Conservation (phyloP, 2,113 vertebrate species). For the Phrynocephalus versicolor region DNA sequence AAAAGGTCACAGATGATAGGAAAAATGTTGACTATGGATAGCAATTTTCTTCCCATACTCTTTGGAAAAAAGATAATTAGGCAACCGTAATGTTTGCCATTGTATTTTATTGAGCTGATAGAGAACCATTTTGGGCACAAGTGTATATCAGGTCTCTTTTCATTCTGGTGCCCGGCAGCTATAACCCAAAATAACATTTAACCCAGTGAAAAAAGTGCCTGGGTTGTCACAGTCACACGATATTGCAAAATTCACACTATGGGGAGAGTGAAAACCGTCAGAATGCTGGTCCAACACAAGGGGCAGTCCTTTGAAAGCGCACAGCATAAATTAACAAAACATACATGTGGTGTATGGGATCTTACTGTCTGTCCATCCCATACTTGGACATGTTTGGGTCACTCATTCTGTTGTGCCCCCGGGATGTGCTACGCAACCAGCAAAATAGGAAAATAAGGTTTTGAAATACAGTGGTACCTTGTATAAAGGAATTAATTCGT, state of each 20-base stretch:
- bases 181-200: slow-evolving; percentile 29
- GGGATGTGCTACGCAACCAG: not conserved
- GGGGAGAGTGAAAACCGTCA: not conserved
- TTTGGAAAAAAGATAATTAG: slow-evolving; percentile 1
- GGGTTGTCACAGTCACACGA: not conserved
- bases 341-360: too few relatives aligned
- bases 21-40: slow-evolving; percentile 6
- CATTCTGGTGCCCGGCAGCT: not conserved
- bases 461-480: too few relatives aligned
- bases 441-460: not conserved
- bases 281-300: not conserved
- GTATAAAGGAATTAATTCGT: too few relatives aligned
- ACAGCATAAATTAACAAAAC: too few relatives aligned
- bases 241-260: not conserved
- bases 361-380: too few relatives aligned
- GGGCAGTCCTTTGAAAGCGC: too few relatives aligned
- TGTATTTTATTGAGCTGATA: not conserved
- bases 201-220: not conserved
- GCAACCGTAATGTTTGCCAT: not conserved
- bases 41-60: not conserved
- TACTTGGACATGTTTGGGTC: too few relatives aligned
- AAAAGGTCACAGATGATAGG: slow-evolving; percentile 17
- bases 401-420: not conserved
- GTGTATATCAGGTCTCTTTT: not conserved
- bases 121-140: not conserved